Conservation (phyloP, 2,888 invertebrate species). For the Noctua fimbriata region DNA sequence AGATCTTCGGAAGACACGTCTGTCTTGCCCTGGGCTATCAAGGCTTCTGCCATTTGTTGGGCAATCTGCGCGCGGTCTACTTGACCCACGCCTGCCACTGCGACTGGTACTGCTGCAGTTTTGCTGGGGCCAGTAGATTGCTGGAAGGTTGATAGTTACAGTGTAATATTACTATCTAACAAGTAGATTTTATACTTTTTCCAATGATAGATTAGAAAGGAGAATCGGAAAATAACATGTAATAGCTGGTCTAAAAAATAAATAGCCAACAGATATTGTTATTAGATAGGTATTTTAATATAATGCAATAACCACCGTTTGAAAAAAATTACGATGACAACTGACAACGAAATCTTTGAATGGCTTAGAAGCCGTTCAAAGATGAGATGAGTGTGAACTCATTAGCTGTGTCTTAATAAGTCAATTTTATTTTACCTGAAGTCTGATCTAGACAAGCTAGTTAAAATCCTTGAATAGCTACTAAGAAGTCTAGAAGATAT, state of each 20-base stretch:
- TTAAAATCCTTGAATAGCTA: not conserved
- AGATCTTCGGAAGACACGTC: conserved; percentile 95
- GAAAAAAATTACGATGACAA: not conserved
- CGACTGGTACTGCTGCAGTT: conserved; percentile 91
- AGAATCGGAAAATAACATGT: not conserved
- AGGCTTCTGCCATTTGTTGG: conserved; percentile 94
- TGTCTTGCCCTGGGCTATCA: conserved; percentile 94
- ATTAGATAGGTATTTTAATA: not conserved
- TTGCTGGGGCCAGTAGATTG: conserved; percentile 71
- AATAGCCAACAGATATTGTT: not conserved
- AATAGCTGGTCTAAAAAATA: not conserved
- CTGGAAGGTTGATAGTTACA: conserved; percentile 10
- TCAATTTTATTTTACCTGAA: not conserved
- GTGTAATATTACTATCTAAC: not conserved
- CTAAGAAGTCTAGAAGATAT: not conserved
- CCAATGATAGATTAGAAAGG: not conserved
- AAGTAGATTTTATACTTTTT: not conserved
- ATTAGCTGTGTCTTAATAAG: not conserved
- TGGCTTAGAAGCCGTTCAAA: too few species aligned
- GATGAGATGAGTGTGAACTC: too few species aligned
- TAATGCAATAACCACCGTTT: not conserved
- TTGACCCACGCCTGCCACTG: conserved; percentile 93
- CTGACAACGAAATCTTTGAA: not conserved
- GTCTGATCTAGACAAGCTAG: not conserved
- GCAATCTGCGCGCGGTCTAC: conserved; percentile 95